These are phyloP conservation scores for Epistrophella euchroma DNA, from an alignment of 2,888 invertebrate species.

Conservation along the genomic window DNA sequence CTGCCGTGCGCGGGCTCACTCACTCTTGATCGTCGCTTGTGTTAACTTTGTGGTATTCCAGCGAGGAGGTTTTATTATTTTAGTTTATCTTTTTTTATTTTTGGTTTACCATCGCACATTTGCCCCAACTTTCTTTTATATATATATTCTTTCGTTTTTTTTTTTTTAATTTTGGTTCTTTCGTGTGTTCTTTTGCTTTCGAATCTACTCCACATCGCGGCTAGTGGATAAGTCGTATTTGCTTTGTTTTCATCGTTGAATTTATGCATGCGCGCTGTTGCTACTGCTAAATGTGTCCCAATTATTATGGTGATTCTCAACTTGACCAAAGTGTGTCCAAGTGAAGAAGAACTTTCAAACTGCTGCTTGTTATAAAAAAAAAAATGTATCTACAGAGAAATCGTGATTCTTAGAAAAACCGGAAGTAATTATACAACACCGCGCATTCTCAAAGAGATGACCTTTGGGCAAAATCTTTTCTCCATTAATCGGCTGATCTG, in stretches of 20 bases:
- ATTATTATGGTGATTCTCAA: constrained; percentile 58
- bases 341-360: constrained; percentile 49
- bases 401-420: constrained; percentile 49
- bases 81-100: constrained; percentile 28
- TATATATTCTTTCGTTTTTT: constrained; percentile 27
- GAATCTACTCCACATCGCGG: constrained; percentile 29
- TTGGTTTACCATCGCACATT: constrained; percentile 68
- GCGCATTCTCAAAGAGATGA: constrained; percentile 44
- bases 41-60: constrained; percentile 67
- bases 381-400: constrained; percentile 49
- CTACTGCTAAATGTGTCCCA: constrained; percentile 72
- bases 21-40: constrained; percentile 57
- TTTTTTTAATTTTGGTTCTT: constrained; percentile 31
- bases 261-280: constrained; percentile 50
- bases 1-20: constrained; percentile 65
- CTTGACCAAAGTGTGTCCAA: constrained; percentile 34
- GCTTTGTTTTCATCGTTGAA: constrained; percentile 58
- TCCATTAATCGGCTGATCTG: constrained; percentile 24
- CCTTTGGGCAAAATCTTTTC: constrained; percentile 34
- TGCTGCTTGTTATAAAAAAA: constrained; percentile 1
- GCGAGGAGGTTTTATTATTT: constrained; percentile 63
- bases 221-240: constrained; percentile 33
- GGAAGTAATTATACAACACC: constrained; percentile 18
- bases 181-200: constrained; percentile 59
- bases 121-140: constrained; percentile 73